Evolutionary conservation across 2,797 vertebrate genomes (phyloP), one percentile per base, ranked within the genome.

Genomic region (Rhynchonycteris naso): DNA sequence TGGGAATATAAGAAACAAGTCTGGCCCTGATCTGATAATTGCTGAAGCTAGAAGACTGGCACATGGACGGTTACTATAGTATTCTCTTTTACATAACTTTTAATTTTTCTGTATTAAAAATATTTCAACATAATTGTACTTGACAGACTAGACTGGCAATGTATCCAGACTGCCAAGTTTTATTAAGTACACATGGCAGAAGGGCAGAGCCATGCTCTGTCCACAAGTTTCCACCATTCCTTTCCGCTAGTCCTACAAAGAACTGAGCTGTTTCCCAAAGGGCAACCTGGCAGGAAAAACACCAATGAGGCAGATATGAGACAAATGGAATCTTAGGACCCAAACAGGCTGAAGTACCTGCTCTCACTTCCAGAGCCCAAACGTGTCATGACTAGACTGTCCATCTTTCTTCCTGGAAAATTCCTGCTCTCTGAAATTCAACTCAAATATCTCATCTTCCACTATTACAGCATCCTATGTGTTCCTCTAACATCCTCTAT

Each of bases 351-450:
- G 21, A 75, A 92, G 71, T 13, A 33, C 28, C 43, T 56, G 33
- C n/a, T 85, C 72, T 79, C 56, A 43, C 3, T 47, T 66, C n/a
- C 6, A 76, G 24, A 90, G 11, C 79, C 59, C 69, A 82, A 50
- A 50, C 1, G 15, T 28, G 54, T 43, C 65, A 54, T 59, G 66
- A 68, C 61, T 47, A 61, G 24, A 83, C 16, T n/a, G 59, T 8
- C 47, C 2, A 63, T 19, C 11, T 58, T 22, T 80, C 63, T 33
- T 43, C 28, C 58, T 43, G 38, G 81, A 6, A 68, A 82, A 92
- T 61, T 15, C 61, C 47, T 56, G 66, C 30, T 93, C 43, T 91
- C 91, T 7, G 19, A 78, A 69, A 66, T 95, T 81, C 85, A 90
- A 75, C 63, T 94, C 68, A 68, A 83, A 30, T 15, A 76, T 16